phyloP scores from a whole-genome alignment of 2,797 vertebrate species.

The Mormyrops attenuatus region DNA sequence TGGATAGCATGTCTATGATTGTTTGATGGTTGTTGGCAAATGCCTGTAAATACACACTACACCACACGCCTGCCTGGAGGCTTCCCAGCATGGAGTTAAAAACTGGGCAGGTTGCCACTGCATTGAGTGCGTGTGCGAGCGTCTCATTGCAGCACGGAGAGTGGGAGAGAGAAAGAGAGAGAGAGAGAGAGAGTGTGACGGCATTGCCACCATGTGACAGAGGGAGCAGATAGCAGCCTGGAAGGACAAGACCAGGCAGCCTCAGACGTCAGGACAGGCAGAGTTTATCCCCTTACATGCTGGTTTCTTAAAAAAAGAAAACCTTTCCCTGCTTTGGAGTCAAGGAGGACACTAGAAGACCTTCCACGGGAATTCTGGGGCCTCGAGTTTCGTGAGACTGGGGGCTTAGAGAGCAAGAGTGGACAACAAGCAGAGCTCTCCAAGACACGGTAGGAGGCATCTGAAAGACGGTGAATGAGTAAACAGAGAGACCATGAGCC shows the following conservation, averaged over 20 bases:
- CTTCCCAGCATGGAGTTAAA: constrained; percentile 14
- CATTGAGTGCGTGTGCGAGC: not conserved
- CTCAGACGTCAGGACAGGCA: not conserved
- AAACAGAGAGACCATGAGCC: constrained; percentile 57
- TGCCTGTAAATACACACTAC: not conserved
- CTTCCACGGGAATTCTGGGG: not conserved
- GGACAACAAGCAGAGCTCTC: not conserved
- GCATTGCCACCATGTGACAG: constrained; percentile 30
- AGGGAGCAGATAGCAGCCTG: constrained; percentile 32
- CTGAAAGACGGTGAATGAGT: constrained; percentile 21
- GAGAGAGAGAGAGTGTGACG: constrained; percentile 17
- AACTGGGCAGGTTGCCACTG: constrained; percentile 12
- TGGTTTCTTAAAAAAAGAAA: not conserved
- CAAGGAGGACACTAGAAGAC: not conserved
- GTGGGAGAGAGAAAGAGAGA: constrained; percentile 33
- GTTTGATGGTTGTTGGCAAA: not conserved
- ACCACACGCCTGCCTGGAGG: not conserved
- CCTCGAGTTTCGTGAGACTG: not conserved
- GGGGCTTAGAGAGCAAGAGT: not conserved
- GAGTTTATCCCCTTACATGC: not conserved
- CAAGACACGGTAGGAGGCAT: constrained; percentile 7
- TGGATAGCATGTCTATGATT: not conserved
- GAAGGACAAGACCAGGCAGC: constrained; percentile 2
- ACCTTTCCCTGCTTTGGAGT: not conserved
- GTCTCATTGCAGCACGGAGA: constrained; percentile 7